phyloP scores from a whole-genome alignment of 2,113 vertebrate species.

The Excalfactoria chinensis region DNA sequence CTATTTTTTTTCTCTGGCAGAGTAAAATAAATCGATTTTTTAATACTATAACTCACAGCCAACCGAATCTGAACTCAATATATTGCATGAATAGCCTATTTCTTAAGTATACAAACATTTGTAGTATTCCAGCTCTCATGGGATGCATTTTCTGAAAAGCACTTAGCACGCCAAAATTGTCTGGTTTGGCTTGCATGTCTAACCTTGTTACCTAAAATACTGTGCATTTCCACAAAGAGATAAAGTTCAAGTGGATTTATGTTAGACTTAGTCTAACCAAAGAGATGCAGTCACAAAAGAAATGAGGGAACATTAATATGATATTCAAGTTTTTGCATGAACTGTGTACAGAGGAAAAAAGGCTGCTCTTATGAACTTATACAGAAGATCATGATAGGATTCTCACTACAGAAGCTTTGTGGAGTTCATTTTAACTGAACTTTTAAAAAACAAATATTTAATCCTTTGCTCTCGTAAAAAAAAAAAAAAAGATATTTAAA shows the following conservation, averaged over 20 bases:
- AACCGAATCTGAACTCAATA: background rate
- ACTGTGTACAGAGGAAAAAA: background rate
- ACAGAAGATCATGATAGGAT: background rate
- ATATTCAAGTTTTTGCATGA: background rate
- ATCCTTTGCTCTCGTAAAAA: background rate
- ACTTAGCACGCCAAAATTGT: conserved; percentile 42
- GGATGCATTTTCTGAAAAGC: conserved; percentile 65
- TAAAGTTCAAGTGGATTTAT: conserved; percentile 68
- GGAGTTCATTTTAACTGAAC: background rate
- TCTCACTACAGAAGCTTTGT: background rate
- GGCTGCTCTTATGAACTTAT: background rate
- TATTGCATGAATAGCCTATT: conserved; percentile 35
- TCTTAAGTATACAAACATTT: conserved; percentile 56
- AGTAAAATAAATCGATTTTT: background rate
- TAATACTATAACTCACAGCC: background rate
- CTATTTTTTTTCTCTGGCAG: background rate
- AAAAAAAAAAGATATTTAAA: background rate
- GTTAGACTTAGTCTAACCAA: conserved; percentile 5
- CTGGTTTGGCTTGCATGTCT: conserved; percentile 53
- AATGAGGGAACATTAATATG: background rate
- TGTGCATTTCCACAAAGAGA: conserved; percentile 43
- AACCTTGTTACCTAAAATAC: conserved; percentile 67
- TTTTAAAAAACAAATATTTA: background rate
- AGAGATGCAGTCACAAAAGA: background rate
- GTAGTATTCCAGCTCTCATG: conserved; percentile 29